Conservation (phyloP, 2,113 vertebrate genomes). For the Rhinichthys klamathensis region DNA sequence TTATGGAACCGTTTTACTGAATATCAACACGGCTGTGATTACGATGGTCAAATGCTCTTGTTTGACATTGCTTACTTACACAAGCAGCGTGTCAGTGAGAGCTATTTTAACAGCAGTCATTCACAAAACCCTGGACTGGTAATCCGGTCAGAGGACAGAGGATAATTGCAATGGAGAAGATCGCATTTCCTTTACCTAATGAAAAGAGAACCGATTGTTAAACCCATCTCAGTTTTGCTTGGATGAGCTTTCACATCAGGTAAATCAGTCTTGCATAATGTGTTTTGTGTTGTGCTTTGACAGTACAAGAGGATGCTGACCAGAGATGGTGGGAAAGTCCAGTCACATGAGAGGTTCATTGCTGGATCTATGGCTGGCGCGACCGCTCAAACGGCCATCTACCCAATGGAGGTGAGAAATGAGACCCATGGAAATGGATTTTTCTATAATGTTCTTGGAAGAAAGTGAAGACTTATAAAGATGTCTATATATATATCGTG, state of each 20-base stretch:
- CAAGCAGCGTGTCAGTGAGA: constrained; percentile 7
- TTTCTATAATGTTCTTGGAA: not conserved
- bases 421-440: constrained; percentile 17
- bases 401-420: constrained; percentile 93
- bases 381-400: constrained; percentile 94
- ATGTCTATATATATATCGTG: not conserved
- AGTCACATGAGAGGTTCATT: constrained; percentile 87
- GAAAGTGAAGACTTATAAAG: not conserved
- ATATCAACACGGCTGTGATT: not conserved
- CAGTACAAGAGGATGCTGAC: constrained; percentile 93
- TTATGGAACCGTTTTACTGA: not conserved
- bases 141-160: not conserved
- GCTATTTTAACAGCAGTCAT: constrained; percentile 18
- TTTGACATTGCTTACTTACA: constrained; percentile 19
- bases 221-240: not conserved
- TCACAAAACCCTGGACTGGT: not conserved
- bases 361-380: constrained; percentile 95
- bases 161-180: not conserved
- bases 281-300: constrained; percentile 1
- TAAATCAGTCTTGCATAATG: not conserved
- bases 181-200: not conserved
- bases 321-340: constrained; percentile 84
- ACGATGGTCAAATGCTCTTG: not conserved
- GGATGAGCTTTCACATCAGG: not conserved
- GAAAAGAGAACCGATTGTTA: not conserved